Evolutionary conservation across 2,113 vertebrate species (phyloP).

Genomic region (Neomonachus schauinslandi): DNA sequence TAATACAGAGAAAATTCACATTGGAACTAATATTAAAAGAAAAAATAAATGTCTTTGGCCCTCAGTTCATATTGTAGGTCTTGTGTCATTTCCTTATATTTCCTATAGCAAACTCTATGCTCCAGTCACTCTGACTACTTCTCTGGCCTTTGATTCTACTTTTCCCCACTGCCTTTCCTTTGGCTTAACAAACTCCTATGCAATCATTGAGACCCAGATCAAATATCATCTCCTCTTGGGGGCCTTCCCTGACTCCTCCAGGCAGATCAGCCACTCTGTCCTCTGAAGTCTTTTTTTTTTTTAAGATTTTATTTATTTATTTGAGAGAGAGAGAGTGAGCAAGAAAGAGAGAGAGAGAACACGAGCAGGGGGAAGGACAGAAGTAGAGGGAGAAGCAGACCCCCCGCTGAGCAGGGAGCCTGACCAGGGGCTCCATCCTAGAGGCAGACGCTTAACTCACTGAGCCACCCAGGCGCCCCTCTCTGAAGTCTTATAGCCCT

Average conservation of each 20-base stretch:
- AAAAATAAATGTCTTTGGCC: not conserved
- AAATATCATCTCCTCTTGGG: not conserved
- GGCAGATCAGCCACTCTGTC: not conserved
- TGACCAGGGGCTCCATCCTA: no score
- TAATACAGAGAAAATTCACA: not conserved
- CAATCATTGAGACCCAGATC: not conserved
- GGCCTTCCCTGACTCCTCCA: not conserved
- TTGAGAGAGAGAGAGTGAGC: no score
- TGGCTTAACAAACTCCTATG: not conserved
- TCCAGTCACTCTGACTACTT: not conserved
- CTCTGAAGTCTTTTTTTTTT: not conserved
- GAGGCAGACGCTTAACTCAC: no score
- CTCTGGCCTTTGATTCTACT: not conserved
- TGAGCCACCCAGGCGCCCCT: no score
- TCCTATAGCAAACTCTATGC: not conserved
- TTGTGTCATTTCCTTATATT: not conserved
- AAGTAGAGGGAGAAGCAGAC: no score
- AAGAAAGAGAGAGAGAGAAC: no score
- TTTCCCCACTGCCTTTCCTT: not conserved
- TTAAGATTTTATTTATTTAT: not conserved
- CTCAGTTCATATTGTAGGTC: not conserved
- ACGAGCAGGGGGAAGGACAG: no score
- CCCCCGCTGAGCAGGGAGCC: no score
- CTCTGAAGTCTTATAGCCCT: not conserved
- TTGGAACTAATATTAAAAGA: not conserved